Evolutionary conservation across 2,888 invertebrate genomes (phyloP).

Genomic region (Lochmaea capreae): DNA sequence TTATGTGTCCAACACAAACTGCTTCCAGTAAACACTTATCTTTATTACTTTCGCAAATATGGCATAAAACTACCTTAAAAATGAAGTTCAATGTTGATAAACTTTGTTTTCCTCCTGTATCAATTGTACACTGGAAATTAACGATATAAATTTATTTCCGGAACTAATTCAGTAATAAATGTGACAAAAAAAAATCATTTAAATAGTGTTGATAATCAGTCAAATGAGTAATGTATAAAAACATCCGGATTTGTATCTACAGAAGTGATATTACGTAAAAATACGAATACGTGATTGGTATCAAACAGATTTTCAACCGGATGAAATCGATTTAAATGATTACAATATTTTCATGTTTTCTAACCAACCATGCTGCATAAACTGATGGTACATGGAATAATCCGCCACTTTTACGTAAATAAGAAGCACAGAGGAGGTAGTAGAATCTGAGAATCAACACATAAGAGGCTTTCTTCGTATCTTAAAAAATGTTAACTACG

Average conservation of each 20-base stretch:
- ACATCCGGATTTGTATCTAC: constrained; percentile 6
- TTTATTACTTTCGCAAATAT: background rate
- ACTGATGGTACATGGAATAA: too few relatives aligned
- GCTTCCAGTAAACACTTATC: background rate
- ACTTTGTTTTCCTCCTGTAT: background rate
- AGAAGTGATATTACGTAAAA: background rate
- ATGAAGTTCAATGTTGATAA: background rate
- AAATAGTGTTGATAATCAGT: background rate
- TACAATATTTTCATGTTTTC: background rate
- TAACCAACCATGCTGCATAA: too few relatives aligned
- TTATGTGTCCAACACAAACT: background rate
- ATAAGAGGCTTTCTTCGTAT: too few relatives aligned
- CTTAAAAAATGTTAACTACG: too few relatives aligned
- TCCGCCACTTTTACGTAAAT: too few relatives aligned
- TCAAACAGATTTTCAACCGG: background rate
- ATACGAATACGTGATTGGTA: background rate
- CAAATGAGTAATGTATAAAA: background rate
- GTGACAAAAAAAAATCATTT: background rate
- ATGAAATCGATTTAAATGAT: background rate
- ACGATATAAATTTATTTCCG: background rate
- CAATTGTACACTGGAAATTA: background rate
- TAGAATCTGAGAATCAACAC: too few relatives aligned
- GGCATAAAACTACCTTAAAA: background rate
- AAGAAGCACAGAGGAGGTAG: too few relatives aligned
- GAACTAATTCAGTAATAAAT: background rate